phyloP scores from a whole-genome alignment of 2,113 vertebrate genomes.

The Scophthalmus maximus region DNA sequence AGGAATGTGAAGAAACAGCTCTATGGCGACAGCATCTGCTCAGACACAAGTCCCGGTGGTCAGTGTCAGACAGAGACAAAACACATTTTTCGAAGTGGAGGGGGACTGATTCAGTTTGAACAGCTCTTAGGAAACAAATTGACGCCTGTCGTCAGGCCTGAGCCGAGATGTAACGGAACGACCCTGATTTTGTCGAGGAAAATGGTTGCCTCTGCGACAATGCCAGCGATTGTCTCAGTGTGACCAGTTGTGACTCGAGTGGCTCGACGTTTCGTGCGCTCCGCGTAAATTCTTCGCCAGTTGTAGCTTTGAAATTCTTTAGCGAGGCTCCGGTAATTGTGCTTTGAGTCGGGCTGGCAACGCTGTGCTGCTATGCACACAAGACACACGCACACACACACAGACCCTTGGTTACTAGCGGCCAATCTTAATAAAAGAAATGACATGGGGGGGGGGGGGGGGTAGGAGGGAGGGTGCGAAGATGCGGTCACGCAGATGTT shows the following conservation, averaged over 20 bases:
- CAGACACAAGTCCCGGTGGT: too few relatives aligned
- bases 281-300: slow-evolving; percentile 43
- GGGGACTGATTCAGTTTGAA: too few relatives aligned
- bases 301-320: slow-evolving; percentile 43
- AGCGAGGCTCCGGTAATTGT: slow-evolving; percentile 60
- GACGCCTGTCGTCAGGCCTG: too few relatives aligned
- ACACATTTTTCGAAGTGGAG: too few relatives aligned
- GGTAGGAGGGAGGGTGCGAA: slow-evolving; percentile 29
- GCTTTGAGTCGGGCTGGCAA: slow-evolving; percentile 28
- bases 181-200: too few relatives aligned
- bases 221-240: slow-evolving; percentile 60
- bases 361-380: slow-evolving; percentile 37
- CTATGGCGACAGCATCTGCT: too few relatives aligned
- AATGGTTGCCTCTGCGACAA: slow-evolving; percentile 59
- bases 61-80: too few relatives aligned
- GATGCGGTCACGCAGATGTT: slow-evolving; percentile 74
- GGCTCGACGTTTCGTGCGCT: slow-evolving; percentile 46
- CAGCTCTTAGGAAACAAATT: too few relatives aligned
- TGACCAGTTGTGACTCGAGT: slow-evolving; percentile 57
- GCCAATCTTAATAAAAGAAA: slow-evolving; percentile 79
- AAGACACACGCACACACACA: not conserved
- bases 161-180: too few relatives aligned
- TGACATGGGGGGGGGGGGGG: slow-evolving; percentile 35
- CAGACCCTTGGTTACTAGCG: slow-evolving; percentile 34
- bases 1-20: too few relatives aligned